phyloP scores from a whole-genome alignment of 2,113 vertebrate species.

The Lamprologus lemairii region DNA sequence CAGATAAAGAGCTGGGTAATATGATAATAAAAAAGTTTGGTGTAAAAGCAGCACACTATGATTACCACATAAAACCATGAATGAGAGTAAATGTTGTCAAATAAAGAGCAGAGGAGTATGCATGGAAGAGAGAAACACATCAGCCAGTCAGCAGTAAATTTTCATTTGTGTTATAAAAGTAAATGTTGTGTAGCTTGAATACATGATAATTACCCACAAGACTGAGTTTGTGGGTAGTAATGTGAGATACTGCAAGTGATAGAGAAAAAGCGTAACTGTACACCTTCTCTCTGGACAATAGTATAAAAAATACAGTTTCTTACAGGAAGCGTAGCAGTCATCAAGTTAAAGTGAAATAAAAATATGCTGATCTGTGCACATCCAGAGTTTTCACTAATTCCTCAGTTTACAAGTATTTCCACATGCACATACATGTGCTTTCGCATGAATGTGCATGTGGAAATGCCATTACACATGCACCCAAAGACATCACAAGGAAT shows the following conservation, averaged over 20 bases:
- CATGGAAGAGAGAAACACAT: background rate
- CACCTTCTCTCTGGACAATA: background rate
- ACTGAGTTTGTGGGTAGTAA: background rate
- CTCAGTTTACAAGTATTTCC: background rate
- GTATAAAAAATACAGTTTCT: background rate
- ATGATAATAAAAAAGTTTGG: background rate
- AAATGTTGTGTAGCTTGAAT: constrained; percentile 10
- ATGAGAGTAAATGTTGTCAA: background rate
- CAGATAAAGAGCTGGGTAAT: background rate
- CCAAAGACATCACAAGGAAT: background rate
- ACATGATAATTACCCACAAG: background rate
- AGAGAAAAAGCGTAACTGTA: background rate
- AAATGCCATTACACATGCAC: constrained; percentile 2
- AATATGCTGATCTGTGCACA: background rate
- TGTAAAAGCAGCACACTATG: background rate
- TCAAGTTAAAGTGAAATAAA: background rate
- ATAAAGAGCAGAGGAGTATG: background rate
- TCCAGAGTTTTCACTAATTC: background rate
- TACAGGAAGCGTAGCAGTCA: background rate
- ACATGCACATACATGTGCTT: background rate
- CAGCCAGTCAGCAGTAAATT: background rate
- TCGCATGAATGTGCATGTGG: background rate
- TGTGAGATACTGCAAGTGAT: background rate
- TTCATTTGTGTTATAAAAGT: background rate
- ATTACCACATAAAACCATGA: background rate